These are phyloP conservation scores for Sapajus apella DNA, from an alignment of 2,113 vertebrate species.

Conservation along the genomic window DNA sequence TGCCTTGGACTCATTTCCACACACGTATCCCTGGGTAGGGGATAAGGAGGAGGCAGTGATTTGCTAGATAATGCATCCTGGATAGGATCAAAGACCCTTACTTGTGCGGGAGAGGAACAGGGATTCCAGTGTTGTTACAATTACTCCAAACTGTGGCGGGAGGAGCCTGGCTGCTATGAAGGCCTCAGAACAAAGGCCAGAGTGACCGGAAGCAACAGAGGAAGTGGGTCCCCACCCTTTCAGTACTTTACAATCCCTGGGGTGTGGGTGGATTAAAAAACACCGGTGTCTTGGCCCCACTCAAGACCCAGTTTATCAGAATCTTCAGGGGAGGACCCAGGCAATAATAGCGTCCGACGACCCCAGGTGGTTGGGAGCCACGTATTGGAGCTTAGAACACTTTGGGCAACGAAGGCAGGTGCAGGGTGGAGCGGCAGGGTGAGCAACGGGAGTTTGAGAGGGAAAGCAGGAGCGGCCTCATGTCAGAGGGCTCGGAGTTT, in stretches of 20 bases:
- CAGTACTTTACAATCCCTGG: not conserved
- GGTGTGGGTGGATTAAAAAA: not conserved
- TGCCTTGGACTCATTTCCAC: not conserved
- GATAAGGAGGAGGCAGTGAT: not conserved
- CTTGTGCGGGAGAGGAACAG: too few relatives aligned
- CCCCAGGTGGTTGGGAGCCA: not conserved
- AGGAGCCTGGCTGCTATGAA: not conserved
- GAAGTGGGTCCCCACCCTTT: not conserved
- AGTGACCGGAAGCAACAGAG: not conserved
- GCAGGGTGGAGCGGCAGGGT: not conserved
- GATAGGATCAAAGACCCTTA: not conserved
- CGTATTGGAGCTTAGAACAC: accelerated
- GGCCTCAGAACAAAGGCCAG: not conserved
- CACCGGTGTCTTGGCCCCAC: not conserved
- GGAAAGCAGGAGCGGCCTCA: too few relatives aligned
- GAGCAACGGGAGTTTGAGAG: not conserved
- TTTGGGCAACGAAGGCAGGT: not conserved
- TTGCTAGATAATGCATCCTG: not conserved
- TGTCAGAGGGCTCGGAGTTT: not conserved
- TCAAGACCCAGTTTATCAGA: not conserved
- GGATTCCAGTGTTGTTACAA: not conserved
- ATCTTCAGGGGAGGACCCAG: not conserved
- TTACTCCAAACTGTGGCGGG: not conserved
- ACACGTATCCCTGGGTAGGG: not conserved
- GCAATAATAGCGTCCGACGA: not conserved